Evolutionary conservation across 2,888 invertebrate species (phyloP).

Genomic region (Sipunculus nudus): DNA sequence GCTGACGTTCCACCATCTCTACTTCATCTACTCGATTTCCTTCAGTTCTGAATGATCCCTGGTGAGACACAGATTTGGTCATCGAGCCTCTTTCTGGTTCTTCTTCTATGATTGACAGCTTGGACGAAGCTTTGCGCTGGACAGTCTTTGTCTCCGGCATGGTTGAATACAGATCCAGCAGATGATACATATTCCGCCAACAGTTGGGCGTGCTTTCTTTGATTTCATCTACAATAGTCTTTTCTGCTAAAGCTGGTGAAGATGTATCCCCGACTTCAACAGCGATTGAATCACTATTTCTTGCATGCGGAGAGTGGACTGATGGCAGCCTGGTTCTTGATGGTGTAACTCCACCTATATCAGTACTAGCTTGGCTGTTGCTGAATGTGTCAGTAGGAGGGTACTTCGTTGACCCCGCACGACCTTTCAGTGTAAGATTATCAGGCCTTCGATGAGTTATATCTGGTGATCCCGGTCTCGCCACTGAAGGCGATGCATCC

Average conservation of each 20-base stretch:
- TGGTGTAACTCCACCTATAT: too few relatives aligned
- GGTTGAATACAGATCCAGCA: conserved; percentile 90
- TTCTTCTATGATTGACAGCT: conserved; percentile 61
- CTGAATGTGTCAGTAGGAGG: too few relatives aligned
- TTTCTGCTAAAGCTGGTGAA: conserved; percentile 62
- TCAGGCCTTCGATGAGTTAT: too few relatives aligned
- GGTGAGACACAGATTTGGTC: conserved; percentile 15
- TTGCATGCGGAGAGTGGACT: too few relatives aligned
- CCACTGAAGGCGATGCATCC: too few relatives aligned
- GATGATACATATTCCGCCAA: conserved; percentile 93
- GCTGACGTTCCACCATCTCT: conserved; percentile 16
- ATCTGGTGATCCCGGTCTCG: too few relatives aligned
- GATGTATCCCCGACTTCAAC: conserved; percentile 49
- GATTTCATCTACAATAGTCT: conserved; percentile 64
- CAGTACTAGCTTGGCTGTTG: too few relatives aligned
- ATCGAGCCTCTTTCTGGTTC: conserved; percentile 60
- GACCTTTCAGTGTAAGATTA: too few relatives aligned
- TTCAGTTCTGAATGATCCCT: neutral
- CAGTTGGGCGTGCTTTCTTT: conserved; percentile 77
- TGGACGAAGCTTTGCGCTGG: conserved; percentile 71
- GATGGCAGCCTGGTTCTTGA: too few relatives aligned
- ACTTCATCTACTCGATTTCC: neutral
- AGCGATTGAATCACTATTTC: conserved; percentile 29
- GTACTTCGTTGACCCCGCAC: too few relatives aligned
- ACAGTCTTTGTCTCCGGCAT: conserved; percentile 96